Evolutionary conservation across 2,797 vertebrate species (phyloP).

Genomic region (Melanotaenia boesemani): DNA sequence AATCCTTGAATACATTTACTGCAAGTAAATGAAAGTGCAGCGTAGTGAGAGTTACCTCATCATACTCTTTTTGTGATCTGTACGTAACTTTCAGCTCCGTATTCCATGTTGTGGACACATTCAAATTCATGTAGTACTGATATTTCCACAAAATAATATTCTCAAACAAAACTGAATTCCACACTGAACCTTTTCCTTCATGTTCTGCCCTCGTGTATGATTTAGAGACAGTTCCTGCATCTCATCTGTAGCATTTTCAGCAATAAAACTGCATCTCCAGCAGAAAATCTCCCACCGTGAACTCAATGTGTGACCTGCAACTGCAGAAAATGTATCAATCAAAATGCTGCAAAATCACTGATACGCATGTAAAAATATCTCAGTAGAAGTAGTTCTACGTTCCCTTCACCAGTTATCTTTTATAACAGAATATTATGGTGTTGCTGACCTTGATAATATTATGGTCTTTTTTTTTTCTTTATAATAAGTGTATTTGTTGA

Average conservation of each 20-base stretch:
- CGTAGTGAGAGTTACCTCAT: background rate
- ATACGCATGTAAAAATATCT: background rate
- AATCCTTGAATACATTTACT: background rate
- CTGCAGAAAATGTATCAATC: background rate
- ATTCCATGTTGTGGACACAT: background rate
- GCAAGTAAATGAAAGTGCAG: background rate
- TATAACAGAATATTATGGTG: background rate
- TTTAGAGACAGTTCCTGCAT: background rate
- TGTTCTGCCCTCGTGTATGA: background rate
- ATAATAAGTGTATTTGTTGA: background rate
- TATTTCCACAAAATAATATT: background rate
- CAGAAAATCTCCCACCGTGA: background rate
- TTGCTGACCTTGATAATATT: background rate
- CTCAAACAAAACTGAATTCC: background rate
- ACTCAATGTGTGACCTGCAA: background rate
- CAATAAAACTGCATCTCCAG: background rate
- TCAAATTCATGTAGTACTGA: background rate
- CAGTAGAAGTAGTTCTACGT: background rate
- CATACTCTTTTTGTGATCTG: background rate
- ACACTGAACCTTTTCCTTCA: background rate
- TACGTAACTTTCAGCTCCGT: background rate
- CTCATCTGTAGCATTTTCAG: background rate
- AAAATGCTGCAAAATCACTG: background rate
- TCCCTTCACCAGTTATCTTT: too few species aligned
- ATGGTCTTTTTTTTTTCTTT: background rate